These are phyloP conservation scores for Caenorhabditis wallacei DNA, from an alignment of 2,888 invertebrate genomes.

Conservation along the genomic window DNA sequence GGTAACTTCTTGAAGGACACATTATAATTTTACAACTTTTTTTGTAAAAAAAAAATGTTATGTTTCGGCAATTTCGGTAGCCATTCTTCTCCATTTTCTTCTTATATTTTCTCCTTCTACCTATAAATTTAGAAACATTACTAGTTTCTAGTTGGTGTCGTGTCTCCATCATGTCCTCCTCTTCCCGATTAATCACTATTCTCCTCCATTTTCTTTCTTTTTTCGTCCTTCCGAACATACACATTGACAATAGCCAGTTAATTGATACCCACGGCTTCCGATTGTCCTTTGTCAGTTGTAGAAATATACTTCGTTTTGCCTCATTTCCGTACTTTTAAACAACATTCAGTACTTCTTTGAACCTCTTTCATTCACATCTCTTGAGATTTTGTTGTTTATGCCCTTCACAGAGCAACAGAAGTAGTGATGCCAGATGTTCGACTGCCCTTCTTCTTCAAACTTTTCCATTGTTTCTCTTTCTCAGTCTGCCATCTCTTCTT, in stretches of 20 bases:
- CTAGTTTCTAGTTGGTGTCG: slow-evolving; percentile 42
- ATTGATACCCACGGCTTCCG: slow-evolving; percentile 63
- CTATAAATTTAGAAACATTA: slow-evolving; percentile 48
- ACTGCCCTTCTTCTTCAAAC: slow-evolving; percentile 17
- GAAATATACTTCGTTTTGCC: slow-evolving; percentile 20
- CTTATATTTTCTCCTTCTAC: slow-evolving; percentile 16
- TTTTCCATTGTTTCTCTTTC: slow-evolving; percentile 42
- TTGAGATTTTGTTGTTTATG: slow-evolving; percentile 43
- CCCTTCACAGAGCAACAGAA: slow-evolving; percentile 36
- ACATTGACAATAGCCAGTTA: slow-evolving; percentile 61
- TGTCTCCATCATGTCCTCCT: slow-evolving; percentile 37
- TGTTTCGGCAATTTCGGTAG: neutral
- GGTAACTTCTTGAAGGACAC: neutral
- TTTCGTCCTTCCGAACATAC: slow-evolving; percentile 32
- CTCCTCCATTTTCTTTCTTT: slow-evolving; percentile 39
- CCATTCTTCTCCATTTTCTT: neutral
- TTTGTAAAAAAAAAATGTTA: no score
- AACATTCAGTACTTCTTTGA: slow-evolving; percentile 6
- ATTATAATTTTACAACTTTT: slow-evolving; percentile 6
- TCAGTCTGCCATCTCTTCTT: slow-evolving; percentile 28
- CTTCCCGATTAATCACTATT: slow-evolving; percentile 62
- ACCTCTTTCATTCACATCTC: slow-evolving; percentile 17
- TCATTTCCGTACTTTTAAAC: slow-evolving; percentile 28
- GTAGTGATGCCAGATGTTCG: slow-evolving; percentile 49
- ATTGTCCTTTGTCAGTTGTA: slow-evolving; percentile 60